A percentile compares a stretch with the other conserved stretches of the same genome.
Conservation (phyloP, 2,113 vertebrate species). For the Cygnus buccinator region DNA sequence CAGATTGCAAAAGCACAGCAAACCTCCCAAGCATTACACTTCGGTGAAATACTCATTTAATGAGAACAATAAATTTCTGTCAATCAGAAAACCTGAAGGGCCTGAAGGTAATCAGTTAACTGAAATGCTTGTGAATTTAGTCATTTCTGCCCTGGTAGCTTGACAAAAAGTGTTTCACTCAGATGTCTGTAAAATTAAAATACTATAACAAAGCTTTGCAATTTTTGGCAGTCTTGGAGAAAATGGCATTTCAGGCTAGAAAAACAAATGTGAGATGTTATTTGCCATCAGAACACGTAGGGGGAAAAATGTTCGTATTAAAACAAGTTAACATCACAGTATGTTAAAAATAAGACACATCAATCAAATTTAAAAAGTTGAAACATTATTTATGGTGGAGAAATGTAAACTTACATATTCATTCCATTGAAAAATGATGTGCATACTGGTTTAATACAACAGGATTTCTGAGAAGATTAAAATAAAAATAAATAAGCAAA, state of each 20-base stretch:
- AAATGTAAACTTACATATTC: background rate
- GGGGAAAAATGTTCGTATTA: background rate
- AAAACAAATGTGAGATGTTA: conserved; percentile 28
- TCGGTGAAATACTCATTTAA: conserved; percentile 1
- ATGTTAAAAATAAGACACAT: conserved; percentile 56
- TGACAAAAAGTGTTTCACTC: conserved; percentile 56
- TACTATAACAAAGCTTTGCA: conserved; percentile 26
- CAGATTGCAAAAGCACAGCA: background rate
- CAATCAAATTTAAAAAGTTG: conserved; percentile 10
- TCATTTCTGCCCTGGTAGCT: conserved; percentile 35
- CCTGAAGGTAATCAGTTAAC: conserved; percentile 53
- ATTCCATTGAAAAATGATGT: background rate
- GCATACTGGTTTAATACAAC: background rate
- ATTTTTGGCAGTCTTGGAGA: conserved; percentile 35
- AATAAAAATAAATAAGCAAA: background rate
- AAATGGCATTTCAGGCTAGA: conserved; percentile 31
- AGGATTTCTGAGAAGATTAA: background rate
- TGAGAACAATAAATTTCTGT: conserved; percentile 37
- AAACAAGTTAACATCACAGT: conserved; percentile 34
- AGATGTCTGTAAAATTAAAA: conserved; percentile 52
- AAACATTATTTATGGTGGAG: background rate
- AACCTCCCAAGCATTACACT: background rate
- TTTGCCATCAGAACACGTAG: background rate
- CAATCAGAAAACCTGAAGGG: conserved; percentile 36
- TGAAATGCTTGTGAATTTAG: conserved; percentile 11